Percentiles rank a stretch among this genome's conserved stretches.
phyloP scores from a whole-genome alignment of 1,140 invertebrate species.

The Danaus melanippus region DNA sequence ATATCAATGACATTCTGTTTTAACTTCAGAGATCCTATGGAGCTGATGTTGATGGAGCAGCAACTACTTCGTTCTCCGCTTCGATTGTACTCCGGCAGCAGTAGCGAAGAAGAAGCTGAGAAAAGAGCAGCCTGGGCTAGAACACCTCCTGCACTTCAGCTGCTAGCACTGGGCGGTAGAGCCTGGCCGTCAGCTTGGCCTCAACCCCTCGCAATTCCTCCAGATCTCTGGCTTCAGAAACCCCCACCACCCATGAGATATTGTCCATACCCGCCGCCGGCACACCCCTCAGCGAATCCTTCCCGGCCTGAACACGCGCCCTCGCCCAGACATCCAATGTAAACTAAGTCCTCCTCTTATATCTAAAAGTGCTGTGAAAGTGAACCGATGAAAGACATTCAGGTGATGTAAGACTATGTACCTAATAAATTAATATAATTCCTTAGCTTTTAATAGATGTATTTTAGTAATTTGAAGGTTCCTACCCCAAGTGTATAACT shows the following conservation, averaged over 20 bases:
- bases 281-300: conserved; percentile 38
- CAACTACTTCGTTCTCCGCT: conserved; percentile 65
- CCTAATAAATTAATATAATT: conserved; percentile 26
- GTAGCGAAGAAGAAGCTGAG: conserved; percentile 56
- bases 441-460: conserved; percentile 21
- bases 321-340: conserved; percentile 52
- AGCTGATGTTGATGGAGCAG: conserved; percentile 71
- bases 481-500: conserved; percentile 55
- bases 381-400: conserved; percentile 8
- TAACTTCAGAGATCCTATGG: conserved; percentile 70
- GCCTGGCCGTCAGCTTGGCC: conserved; percentile 58
- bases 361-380: conserved; percentile 29
- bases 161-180: conserved; percentile 56
- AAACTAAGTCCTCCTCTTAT: conserved; percentile 20
- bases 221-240: conserved; percentile 64
- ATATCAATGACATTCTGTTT: conserved; percentile 15
- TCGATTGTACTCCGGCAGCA: conserved; percentile 53
- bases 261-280: conserved; percentile 62
- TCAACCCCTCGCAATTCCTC: conserved; percentile 49
- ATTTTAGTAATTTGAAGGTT: conserved; percentile 52
- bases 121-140: conserved; percentile 63
- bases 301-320: conserved; percentile 41
- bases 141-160: conserved; percentile 55
- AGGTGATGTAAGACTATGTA: conserved; percentile 24
- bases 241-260: conserved; percentile 56